Percentiles rank a stretch among this genome's conserved stretches.
These are phyloP conservation scores for Agrypnus murinus DNA, from an alignment of 2,888 invertebrate species.

Conservation along the genomic window DNA sequence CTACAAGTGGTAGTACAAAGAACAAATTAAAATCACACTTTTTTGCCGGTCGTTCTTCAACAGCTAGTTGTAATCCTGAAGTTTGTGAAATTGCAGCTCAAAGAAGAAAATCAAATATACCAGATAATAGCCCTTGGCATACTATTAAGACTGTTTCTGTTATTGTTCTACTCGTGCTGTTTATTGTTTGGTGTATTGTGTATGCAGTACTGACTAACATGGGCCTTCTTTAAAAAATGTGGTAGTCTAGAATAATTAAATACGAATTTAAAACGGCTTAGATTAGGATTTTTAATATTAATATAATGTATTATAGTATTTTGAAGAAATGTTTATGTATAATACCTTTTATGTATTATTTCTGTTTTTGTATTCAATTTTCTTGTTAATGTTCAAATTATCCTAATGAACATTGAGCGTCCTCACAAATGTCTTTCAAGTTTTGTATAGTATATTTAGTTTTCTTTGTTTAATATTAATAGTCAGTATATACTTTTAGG, in stretches of 20 bases:
- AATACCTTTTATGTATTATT: not conserved
- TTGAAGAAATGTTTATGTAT: conserved; percentile 15
- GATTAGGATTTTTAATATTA: conserved; percentile 20
- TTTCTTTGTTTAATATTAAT: too few species aligned
- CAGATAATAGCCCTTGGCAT: conserved; percentile 74
- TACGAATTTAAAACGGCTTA: not conserved
- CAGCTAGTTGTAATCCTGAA: conserved; percentile 65
- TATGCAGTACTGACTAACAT: conserved; percentile 66
- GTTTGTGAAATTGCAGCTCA: conserved; percentile 67
- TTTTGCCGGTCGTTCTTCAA: too few species aligned
- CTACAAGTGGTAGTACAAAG: not conserved
- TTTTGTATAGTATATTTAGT: too few species aligned
- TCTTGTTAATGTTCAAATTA: not conserved
- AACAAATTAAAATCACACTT: too few species aligned
- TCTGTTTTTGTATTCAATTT: conserved; percentile 10
- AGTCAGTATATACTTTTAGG: too few species aligned
- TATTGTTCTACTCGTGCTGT: conserved; percentile 69
- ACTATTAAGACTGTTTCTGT: conserved; percentile 72
- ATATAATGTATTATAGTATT: conserved; percentile 56
- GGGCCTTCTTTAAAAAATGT: conserved; percentile 61
- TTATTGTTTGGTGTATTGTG: conserved; percentile 72
- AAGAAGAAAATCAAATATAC: conserved; percentile 66
- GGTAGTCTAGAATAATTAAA: conserved; percentile 43
- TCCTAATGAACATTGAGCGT: not conserved
- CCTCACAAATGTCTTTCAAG: conserved; percentile 23